phyloP scores from a whole-genome alignment of 2,888 invertebrate genomes.

The Blastobasis lacticolella region DNA sequence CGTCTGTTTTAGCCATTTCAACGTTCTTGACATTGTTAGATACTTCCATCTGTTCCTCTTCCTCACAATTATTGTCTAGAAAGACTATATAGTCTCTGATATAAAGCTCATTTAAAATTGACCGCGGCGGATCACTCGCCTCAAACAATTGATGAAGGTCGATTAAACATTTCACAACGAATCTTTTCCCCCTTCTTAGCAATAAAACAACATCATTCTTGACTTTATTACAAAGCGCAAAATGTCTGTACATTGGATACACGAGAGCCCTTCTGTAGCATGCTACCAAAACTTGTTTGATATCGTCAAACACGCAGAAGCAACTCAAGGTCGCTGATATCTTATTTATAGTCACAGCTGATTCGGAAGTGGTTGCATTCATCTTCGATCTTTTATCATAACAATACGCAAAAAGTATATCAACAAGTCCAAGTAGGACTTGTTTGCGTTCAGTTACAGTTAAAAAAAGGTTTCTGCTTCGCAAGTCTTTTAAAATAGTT shows the following conservation, averaged over 20 bases:
- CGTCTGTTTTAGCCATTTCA: too few relatives aligned
- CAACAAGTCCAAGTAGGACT: conserved; percentile 80
- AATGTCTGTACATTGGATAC: conserved; percentile 86
- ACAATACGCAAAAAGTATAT: conserved; percentile 87
- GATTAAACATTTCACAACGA: conserved; percentile 82
- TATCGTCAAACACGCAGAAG: conserved; percentile 78
- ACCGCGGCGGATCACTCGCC: conserved; percentile 70
- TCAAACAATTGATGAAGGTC: conserved; percentile 82
- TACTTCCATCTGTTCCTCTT: too few relatives aligned
- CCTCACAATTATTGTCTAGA: conserved; percentile 39
- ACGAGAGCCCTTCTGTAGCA: conserved; percentile 81
- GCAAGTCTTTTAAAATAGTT: conserved; percentile 81
- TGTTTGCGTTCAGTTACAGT: conserved; percentile 68
- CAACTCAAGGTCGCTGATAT: conserved; percentile 88
- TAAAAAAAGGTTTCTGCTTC: conserved; percentile 83
- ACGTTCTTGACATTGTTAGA: too few relatives aligned
- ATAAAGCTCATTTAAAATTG: conserved; percentile 89
- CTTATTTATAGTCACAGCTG: conserved; percentile 89
- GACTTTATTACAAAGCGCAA: conserved; percentile 78
- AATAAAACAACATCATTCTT: conserved; percentile 79
- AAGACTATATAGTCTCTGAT: conserved; percentile 91
- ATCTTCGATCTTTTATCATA: conserved; percentile 85
- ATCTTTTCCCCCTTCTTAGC: conserved; percentile 77
- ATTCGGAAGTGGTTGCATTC: conserved; percentile 86
- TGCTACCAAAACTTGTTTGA: conserved; percentile 76